Evolutionary conservation across 53 echinoderm and acorn worm species (phyloP).

Genomic region (Holothuria scabra): DNA sequence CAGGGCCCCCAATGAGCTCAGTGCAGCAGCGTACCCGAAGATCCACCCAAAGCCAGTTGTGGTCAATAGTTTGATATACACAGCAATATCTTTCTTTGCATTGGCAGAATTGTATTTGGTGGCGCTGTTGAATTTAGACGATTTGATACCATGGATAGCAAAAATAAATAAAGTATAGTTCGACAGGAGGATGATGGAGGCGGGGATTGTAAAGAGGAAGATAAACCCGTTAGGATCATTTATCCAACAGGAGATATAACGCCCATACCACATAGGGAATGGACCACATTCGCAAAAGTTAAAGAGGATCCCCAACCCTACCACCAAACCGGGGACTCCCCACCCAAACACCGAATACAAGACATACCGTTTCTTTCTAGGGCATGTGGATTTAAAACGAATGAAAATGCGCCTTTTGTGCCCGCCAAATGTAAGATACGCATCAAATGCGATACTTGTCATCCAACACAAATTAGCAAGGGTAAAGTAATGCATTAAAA

Average conservation of each 20-base stretch:
- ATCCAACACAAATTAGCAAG: conserved; percentile 84
- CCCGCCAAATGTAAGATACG: conserved; percentile 88
- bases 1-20: conserved; percentile 52
- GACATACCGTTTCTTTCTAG: conserved; percentile 52
- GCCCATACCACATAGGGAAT: conserved; percentile 77
- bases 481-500: conserved; percentile 78
- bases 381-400: conserved; percentile 25
- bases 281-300: conserved; percentile 69
- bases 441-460: conserved; percentile 81
- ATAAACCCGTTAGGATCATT: conserved; percentile 73
- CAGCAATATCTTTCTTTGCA: conserved; percentile 46
- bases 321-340: conserved; percentile 70
- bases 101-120: conserved; percentile 30
- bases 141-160: conserved; percentile 68
- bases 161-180: conserved; percentile 68
- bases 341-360: conserved; percentile 85
- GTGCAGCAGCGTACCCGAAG: conserved; percentile 69
- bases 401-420: conserved; percentile 48
- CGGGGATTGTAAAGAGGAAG: conserved; percentile 74
- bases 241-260: conserved; percentile 81
- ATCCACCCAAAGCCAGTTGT: conserved; percentile 90
- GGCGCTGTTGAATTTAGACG: neutral
- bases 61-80: conserved; percentile 84
- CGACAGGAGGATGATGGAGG: conserved; percentile 50
- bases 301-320: conserved; percentile 55